Base-by-base conservation (phyloP, 2,797 vertebrate species). In the Phataginus tetradactyla region DNA sequence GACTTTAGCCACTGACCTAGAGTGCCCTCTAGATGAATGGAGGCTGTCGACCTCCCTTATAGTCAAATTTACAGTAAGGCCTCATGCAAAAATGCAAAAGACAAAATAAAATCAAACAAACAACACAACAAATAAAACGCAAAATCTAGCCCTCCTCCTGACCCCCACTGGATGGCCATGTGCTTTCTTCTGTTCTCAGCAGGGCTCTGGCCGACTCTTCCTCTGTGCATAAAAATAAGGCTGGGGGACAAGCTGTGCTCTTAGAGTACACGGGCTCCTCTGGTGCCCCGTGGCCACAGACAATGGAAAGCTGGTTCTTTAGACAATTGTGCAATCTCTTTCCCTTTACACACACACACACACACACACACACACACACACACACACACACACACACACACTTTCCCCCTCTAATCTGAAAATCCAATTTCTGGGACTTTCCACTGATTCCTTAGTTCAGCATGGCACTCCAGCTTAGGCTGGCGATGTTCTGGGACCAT, bases 121-220 rank as follows among this genome's bases (percentile, higher is more conserved):
- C 14, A 78, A 18, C 29, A 32, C 32, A 59, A 45, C 9, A 45
- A 66, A 12, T 15, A 34, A 21, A 57, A 1, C 34, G 15, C 55
- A 55, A 78, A 18, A 20, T 23, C 23, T 59, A 34, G 14, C 18
- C 66, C 0, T 55, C 27, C 18, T 12, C 29, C 21, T 5, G 11
- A 4, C 9, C 66, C 8, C 12, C 15, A 0, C 23, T 13, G 20
- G 25, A n/a, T 0, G 29, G 51, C 12, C 1, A 3, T 0, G 5
- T 21, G 20, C 25, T 12, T 34, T 71, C 68, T 63, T 32, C 23
- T 10, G 37, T 8, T 39, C 25, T 18, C 51, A 1, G 1, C 2
- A 4, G 20, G 17, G 10, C 2, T 32, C 91, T 61, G 29, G 5
- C 55, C 63, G 34, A 39, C 15, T 5, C 17, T 18, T 39, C 39